Evolutionary conservation across 2,797 vertebrate species (phyloP).

Genomic region (Pampus argenteus): DNA sequence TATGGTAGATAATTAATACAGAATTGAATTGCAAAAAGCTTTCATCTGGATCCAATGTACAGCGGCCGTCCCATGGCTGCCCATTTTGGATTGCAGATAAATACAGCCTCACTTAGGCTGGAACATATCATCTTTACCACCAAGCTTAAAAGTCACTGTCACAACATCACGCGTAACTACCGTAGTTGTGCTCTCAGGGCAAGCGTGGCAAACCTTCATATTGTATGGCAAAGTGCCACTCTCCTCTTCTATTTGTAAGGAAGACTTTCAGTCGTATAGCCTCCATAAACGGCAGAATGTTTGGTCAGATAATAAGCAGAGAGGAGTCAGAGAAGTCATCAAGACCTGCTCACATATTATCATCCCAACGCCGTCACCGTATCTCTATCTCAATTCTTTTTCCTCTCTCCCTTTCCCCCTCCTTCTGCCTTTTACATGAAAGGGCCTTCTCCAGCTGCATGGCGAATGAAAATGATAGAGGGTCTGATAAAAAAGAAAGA

Average conservation of each 20-base stretch:
- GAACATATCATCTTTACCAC: conserved; percentile 64
- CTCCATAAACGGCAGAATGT: conserved; percentile 49
- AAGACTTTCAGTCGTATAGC: conserved; percentile 43
- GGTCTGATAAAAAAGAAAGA: conserved; percentile 68
- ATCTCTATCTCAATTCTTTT: conserved; percentile 63
- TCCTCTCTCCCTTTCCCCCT: conserved; percentile 40
- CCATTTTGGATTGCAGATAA: conserved; percentile 68
- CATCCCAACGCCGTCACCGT: conserved; percentile 68
- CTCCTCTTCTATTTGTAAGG: conserved; percentile 37
- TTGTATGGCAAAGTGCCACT: conserved; percentile 60
- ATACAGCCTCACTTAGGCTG: conserved; percentile 58
- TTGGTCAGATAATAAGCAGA: conserved; percentile 72
- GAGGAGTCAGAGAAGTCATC: conserved; percentile 75
- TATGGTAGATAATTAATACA: conserved; percentile 56
- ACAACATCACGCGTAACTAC: conserved; percentile 57
- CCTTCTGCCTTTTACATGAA: conserved; percentile 70
- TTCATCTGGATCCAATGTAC: conserved; percentile 44
- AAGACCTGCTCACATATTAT: conserved; percentile 80
- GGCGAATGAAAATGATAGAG: conserved; percentile 75
- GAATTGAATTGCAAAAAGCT: conserved; percentile 37
- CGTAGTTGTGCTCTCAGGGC: conserved; percentile 55
- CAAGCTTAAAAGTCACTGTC: conserved; percentile 48
- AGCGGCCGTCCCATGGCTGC: conserved; percentile 38
- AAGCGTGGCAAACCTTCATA: conserved; percentile 43
- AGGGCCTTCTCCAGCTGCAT: conserved; percentile 65